Evolutionary conservation across 1,140 invertebrate species (phyloP), one percentile per base, ranked within the genome.

Genomic region (Zeugodacus cucurbitae): DNA sequence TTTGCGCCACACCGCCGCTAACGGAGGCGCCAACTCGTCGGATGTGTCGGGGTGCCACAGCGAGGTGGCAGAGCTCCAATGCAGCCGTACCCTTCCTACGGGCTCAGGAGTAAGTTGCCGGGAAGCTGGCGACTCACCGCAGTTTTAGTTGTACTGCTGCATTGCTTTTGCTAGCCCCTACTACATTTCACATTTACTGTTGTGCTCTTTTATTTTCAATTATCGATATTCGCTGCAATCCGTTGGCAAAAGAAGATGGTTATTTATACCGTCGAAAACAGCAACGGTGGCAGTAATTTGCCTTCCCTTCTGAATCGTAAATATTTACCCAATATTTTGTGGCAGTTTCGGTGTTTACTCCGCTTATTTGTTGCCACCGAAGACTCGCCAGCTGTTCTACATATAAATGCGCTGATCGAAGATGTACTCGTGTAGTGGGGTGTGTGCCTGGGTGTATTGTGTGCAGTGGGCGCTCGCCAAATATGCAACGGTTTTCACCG

Each of bases 261-360:
- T 82, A 48, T 82, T 82, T 82, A 82, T 82, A 26, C 74, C 74
- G 41, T 10, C 74, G n/a, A 82, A 82, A 82, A 20, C 74, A 82
- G 34, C 74, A 82, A 48, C 74, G 37, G 41, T 17, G 37, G 70
- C 29, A 29, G 70, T 78, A 78, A 78, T 26, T 78, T 78, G 32
- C 37, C 70, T 78, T 37, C 70, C 70, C 20, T 20, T n/a, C 41
- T 41, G 74, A 44, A 82, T 82, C 74, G 74, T 82, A 82, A 82
- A 82, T 82, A 82, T 82, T 82, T 82, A 48, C 44, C 74, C 74
- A 82, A 82, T 82, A 41, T 82, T 82, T 82, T 82, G 74, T 82
- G n/a, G 74, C 37, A 82, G 74, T 82, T 82, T 48, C 41, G 41
- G 41, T 82, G 41, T 82, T 82, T 82, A 82, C 74, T 54, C 26